Conservation (phyloP, 2,797 vertebrate genomes). For the Australoheros facetus region DNA sequence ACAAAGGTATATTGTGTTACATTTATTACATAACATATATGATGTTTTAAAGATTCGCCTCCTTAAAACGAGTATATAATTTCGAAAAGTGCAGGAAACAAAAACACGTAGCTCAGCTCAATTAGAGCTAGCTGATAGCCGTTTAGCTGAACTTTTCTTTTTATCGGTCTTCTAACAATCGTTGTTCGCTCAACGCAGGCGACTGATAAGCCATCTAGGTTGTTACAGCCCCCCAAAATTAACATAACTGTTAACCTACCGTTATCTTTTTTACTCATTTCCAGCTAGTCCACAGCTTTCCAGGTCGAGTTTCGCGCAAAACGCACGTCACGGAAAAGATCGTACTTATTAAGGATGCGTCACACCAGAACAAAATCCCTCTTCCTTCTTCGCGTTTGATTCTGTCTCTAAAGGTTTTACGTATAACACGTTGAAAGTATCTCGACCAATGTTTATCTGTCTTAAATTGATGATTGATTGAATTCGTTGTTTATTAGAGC, state of each 20-base stretch:
- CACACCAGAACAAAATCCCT: neutral
- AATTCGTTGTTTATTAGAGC: accelerated
- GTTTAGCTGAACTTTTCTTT: neutral
- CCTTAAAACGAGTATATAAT: neutral
- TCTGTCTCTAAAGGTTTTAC: neutral
- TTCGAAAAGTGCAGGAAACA: neutral
- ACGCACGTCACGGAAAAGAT: constrained; percentile 59
- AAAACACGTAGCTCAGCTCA: neutral
- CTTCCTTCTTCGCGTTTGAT: no score
- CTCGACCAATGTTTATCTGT: neutral
- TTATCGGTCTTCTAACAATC: neutral
- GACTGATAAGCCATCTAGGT: accelerated
- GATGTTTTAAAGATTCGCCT: neutral
- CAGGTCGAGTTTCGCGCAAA: constrained; percentile 62
- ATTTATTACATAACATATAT: no score
- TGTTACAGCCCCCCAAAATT: neutral
- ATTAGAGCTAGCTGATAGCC: constrained; percentile 34
- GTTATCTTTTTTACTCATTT: constrained; percentile 85
- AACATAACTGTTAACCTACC: constrained; percentile 50
- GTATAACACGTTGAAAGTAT: neutral
- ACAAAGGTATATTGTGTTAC: neutral
- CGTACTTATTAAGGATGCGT: neutral
- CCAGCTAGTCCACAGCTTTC: neutral
- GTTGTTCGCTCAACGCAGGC: accelerated
- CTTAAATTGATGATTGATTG: no score